A percentile compares a stretch with the other conserved stretches of the same genome.
These are phyloP conservation scores for Erythrolamprus reginae DNA, from an alignment of 2,113 vertebrate species.

Conservation along the genomic window DNA sequence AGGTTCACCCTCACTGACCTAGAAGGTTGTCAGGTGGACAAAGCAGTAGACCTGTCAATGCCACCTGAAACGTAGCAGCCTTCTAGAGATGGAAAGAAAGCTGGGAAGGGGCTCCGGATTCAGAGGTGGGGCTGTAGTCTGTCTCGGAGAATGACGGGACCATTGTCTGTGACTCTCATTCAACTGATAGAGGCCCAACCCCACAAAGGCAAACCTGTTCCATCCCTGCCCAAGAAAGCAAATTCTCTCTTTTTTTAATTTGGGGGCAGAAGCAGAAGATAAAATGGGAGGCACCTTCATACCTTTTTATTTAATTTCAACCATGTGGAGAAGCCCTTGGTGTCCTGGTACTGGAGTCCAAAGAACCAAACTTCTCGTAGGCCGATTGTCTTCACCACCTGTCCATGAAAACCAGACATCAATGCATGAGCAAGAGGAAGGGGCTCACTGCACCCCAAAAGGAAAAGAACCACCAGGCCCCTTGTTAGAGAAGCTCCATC, in stretches of 20 bases:
- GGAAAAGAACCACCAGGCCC: neutral
- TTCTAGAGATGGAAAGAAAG: neutral
- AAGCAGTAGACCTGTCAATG: neutral
- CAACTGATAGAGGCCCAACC: neutral
- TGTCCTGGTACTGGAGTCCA: constrained; percentile 97
- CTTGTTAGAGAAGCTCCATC: neutral
- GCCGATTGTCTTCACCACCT: constrained; percentile 99
- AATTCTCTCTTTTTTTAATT: no score
- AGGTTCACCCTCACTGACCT: no score
- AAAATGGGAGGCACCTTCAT: constrained; percentile 2
- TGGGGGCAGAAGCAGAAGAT: neutral
- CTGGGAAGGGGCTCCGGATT: neutral
- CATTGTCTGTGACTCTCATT: neutral
- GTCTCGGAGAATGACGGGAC: neutral
- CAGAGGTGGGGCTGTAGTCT: neutral
- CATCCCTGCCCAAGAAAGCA: neutral
- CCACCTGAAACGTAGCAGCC: neutral
- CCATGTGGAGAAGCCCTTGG: constrained; percentile 97
- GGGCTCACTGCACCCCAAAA: rapidly evolving
- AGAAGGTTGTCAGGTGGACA: neutral
- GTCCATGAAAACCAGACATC: constrained; percentile 20
- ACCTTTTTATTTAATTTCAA: constrained; percentile 99
- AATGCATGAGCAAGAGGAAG: neutral
- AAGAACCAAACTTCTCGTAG: constrained; percentile 98
- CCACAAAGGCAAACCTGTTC: neutral